Base-by-base conservation (phyloP, 2,113 vertebrate species). In the Peromyscus californicus region DNA sequence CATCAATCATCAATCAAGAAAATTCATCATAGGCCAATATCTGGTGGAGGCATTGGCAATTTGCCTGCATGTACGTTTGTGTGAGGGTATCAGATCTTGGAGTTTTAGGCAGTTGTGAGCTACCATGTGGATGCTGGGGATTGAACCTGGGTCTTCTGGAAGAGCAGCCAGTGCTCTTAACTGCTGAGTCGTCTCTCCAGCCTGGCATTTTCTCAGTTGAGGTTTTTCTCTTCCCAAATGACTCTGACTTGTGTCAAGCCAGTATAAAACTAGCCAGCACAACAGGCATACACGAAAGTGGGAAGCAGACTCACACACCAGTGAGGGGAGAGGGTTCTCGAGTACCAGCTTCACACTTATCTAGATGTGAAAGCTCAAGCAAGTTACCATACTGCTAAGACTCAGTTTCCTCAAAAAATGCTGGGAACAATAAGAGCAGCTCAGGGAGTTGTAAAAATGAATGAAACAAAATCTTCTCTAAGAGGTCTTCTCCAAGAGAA, bases 361-460 rank as follows among this genome's bases (percentile, higher is more conserved):
- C 75, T 21, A 65, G 82, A 88, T 63, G 45, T 13, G 22, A 33
- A n/a, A 45, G 22, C 48, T 90, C 36, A 19, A 33, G 15, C 48
- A 94, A 85, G 11, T 59, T 39, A 48, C 63, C 21, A 13, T 2
- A 12, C 31, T 61, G 80, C 59, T 42, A 11, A 48, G 59, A 72
- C 80, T 97, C 48, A 17, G 31, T 51, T 91, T 90, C n/a, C 65
- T 90, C 74, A 61, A n/a, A 86, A 80, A 84, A 79, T 3, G 5
- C 67, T 33, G 26, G 54, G 79, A 86, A 78, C 11, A 51, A 45
- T 6, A 93, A 69, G 63, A 65, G 12, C 39, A 31, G 36, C 36
- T 61, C 65, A 75, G 11, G 51, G 54, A 90, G n/a, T 51, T 31
- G 7, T 85, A 51, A 90, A 90, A 84, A 93, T 24, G 89, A 24